These are phyloP conservation scores for Sarcophaga peregrina DNA, from an alignment of 1,140 invertebrate genomes.

Conservation along the genomic window DNA sequence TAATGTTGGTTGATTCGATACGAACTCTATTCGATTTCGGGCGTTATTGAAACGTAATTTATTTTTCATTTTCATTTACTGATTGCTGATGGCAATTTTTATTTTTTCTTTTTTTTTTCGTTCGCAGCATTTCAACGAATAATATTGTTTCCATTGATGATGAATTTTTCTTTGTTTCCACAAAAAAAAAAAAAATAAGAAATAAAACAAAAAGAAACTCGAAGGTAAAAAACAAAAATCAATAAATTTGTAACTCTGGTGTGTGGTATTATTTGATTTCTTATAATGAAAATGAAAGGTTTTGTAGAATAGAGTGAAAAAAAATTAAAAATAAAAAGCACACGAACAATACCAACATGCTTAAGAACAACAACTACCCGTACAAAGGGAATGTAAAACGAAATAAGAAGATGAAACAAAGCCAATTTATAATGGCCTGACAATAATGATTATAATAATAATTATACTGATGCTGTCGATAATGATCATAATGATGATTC, in stretches of 20 bases:
- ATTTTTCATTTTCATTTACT: conserved; percentile 34
- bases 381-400: too few relatives aligned
- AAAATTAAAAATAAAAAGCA: background rate
- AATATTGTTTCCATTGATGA: conserved; percentile 1
- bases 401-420: background rate
- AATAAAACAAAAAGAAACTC: too few relatives aligned
- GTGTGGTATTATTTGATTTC: background rate
- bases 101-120: conserved; percentile 15
- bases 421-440: background rate
- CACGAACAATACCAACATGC: background rate
- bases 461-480: too few relatives aligned
- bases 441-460: too few relatives aligned
- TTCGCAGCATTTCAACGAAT: too few relatives aligned
- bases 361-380: background rate
- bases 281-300: conserved; percentile 39
- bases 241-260: background rate
- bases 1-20: too few relatives aligned
- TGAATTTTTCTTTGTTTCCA: background rate
- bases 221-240: background rate
- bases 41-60: background rate
- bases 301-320: background rate
- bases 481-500: background rate
- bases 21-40: too few relatives aligned
- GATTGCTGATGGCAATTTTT: conserved; percentile 33
- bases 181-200: too few relatives aligned